Percentiles rank a stretch among this genome's conserved stretches.
Evolutionary conservation across 2,797 vertebrate genomes (phyloP).

Genomic region (Decapterus maruadsi): DNA sequence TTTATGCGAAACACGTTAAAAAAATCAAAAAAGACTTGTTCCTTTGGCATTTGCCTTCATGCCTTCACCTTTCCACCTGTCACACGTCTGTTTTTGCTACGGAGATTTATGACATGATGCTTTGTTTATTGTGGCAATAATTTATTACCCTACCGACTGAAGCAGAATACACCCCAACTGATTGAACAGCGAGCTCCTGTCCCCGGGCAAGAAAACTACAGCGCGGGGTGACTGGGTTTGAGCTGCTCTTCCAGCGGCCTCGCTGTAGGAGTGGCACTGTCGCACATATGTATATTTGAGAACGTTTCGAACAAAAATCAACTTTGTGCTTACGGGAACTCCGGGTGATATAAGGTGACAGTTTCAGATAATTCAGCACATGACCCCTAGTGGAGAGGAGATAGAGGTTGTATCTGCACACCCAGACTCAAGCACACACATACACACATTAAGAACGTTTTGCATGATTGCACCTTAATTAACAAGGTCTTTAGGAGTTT

Average conservation of each 20-base stretch:
- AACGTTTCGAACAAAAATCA: constrained; percentile 38
- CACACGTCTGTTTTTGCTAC: constrained; percentile 49
- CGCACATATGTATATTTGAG: constrained; percentile 12
- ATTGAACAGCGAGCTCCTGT: constrained; percentile 28
- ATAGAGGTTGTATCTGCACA: background rate
- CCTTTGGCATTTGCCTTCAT: background rate
- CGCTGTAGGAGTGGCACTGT: constrained; percentile 43
- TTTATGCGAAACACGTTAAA: constrained; percentile 37
- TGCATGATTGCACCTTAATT: constrained; percentile 67
- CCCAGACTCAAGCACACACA: constrained; percentile 10
- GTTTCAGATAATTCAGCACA: constrained; percentile 39
- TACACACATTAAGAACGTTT: constrained; percentile 16
- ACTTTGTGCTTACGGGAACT: constrained; percentile 24
- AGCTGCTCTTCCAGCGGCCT: constrained; percentile 39
- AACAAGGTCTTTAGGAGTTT: constrained; percentile 68
- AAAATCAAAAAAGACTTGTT: constrained; percentile 30
- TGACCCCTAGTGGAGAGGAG: constrained; percentile 5
- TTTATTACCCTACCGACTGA: constrained; percentile 58
- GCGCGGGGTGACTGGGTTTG: constrained; percentile 41
- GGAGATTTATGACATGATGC: constrained; percentile 59
- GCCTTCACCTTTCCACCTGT: constrained; percentile 41
- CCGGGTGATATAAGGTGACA: constrained; percentile 37
- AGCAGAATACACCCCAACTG: constrained; percentile 44
- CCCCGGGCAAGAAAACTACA: constrained; percentile 12
- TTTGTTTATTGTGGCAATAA: constrained; percentile 56